Evolutionary conservation across 2,113 vertebrate genomes (phyloP).

Genomic region (Sinocyclocheilus anshuiensis): DNA sequence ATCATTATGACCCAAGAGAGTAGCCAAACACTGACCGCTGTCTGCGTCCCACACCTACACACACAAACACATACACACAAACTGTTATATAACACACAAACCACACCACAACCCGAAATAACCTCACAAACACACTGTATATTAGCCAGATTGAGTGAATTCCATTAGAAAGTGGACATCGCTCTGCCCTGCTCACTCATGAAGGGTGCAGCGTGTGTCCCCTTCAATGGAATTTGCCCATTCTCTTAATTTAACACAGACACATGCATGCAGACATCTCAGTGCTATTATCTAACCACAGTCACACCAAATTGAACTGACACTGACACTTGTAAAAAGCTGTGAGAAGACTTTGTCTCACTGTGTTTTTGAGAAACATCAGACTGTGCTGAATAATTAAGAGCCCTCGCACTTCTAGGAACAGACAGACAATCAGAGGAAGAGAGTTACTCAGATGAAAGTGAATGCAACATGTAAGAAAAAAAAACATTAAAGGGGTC

Average conservation of each 20-base stretch:
- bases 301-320: neutral
- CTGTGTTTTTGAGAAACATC: slow-evolving; percentile 37
- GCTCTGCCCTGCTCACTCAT: neutral
- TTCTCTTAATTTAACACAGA: neutral
- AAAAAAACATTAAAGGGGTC: neutral
- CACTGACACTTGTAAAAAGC: neutral
- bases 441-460: slow-evolving; percentile 9
- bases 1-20: slow-evolving; percentile 83
- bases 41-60: slow-evolving; percentile 86
- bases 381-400: slow-evolving; percentile 29
- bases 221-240: neutral
- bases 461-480: neutral
- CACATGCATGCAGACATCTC: neutral
- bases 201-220: neutral
- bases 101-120: neutral
- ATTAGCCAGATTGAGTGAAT: neutral
- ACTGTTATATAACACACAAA: slow-evolving; percentile 18
- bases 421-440: neutral
- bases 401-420: neutral
- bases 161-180: neutral
- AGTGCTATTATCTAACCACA: neutral
- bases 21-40: slow-evolving; percentile 80
- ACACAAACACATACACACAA: slow-evolving; percentile 24
- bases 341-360: slow-evolving; percentile 22
- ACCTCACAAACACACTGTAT: neutral